Evolutionary conservation across 2,113 vertebrate genomes (phyloP).

Genomic region (Loxodonta africana): DNA sequence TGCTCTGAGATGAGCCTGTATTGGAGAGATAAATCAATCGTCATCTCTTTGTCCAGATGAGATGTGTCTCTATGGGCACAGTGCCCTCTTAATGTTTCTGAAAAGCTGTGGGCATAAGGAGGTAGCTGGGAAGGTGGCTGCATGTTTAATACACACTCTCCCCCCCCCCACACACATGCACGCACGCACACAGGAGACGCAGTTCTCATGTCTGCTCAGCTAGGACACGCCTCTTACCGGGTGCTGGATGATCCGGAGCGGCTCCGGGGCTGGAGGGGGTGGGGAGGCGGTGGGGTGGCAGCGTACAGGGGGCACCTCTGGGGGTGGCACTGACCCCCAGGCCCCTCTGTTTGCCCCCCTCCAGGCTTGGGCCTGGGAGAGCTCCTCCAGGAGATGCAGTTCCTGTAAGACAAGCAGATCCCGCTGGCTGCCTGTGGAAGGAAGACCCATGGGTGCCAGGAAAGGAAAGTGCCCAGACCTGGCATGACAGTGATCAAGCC

Average conservation of each 20-base stretch:
- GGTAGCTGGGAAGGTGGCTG: background rate
- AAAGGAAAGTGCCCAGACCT: background rate
- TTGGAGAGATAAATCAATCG: background rate
- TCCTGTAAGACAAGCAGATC: conserved; percentile 86
- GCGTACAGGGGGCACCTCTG: background rate
- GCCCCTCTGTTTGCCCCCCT: conserved; percentile 66
- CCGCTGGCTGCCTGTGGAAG: background rate
- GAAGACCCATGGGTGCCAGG: too few species aligned
- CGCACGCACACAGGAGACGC: background rate
- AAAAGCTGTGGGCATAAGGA: background rate
- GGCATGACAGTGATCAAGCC: background rate
- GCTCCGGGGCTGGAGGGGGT: conserved; percentile 66
- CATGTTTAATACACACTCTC: background rate
- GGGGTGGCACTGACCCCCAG: conserved; percentile 47
- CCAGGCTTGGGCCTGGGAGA: conserved; percentile 83
- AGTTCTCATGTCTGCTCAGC: too few species aligned
- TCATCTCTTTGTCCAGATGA: background rate
- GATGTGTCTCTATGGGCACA: background rate
- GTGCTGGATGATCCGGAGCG: conserved; percentile 90
- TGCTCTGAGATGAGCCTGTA: background rate
- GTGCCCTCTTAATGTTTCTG: background rate
- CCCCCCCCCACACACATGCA: too few species aligned
- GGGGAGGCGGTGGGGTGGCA: conserved; percentile 82
- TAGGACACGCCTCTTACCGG: conserved; percentile 80
- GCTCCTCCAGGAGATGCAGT: conserved; percentile 90